Conservation (phyloP, 2,888 invertebrate genomes). For the Callosobruchus maculatus region DNA sequence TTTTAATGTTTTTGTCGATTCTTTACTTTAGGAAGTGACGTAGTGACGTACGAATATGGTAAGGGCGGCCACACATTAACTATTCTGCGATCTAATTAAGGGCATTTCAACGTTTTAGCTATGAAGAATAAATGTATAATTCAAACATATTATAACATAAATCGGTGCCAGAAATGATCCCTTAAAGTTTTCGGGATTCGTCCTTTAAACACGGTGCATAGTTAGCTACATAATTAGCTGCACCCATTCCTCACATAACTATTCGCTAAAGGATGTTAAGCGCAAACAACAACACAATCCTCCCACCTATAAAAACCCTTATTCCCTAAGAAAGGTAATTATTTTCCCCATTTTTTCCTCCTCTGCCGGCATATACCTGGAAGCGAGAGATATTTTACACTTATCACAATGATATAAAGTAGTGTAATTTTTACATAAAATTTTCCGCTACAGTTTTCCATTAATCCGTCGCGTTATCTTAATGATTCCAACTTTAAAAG, state of each 20-base stretch:
- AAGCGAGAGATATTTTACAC: constrained; percentile 48
- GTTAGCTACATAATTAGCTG: neutral
- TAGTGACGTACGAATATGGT: too few species aligned
- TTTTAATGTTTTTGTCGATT: too few species aligned
- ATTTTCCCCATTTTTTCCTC: constrained; percentile 41
- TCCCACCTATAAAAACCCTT: constrained; percentile 9
- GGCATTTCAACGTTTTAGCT: too few species aligned
- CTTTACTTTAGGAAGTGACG: too few species aligned
- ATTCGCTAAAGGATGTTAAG: neutral
- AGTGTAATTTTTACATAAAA: constrained; percentile 51
- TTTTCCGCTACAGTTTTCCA: constrained; percentile 51
- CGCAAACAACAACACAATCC: neutral
- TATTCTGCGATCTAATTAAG: too few species aligned
- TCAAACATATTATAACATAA: too few species aligned
- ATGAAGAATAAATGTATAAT: too few species aligned
- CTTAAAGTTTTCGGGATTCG: too few species aligned
- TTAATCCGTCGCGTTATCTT: constrained; percentile 51
- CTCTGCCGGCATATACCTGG: constrained; percentile 40
- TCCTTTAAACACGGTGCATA: too few species aligned
- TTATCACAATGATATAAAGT: constrained; percentile 50
- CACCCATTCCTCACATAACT: neutral
- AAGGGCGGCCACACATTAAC: too few species aligned
- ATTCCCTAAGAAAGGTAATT: constrained; percentile 38
- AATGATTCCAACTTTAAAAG: constrained; percentile 50
- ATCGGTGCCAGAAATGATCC: too few species aligned